Base-by-base conservation (phyloP, 2,113 vertebrate genomes). In the Nibea albiflora region DNA sequence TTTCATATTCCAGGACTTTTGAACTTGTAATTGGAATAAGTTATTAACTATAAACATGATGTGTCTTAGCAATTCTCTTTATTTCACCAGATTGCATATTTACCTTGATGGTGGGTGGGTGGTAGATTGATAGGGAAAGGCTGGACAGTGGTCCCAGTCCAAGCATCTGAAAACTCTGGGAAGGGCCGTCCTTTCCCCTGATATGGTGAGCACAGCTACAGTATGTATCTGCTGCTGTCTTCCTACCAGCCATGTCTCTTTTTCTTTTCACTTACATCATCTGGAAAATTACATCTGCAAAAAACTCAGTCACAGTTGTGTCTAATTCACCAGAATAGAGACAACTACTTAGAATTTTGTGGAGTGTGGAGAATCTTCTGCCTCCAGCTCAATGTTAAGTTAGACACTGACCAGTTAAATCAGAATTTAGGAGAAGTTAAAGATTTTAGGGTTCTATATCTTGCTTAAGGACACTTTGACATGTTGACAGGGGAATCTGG, bases 1-100 rank as follows among this genome's bases (percentile, higher is more conserved):
- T 60, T 68, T 56, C 8, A 78, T 22, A 46, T 58, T 64, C n/a
- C 44, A 46, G 15, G 20, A 62, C 22, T 67, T 16, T 53, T 14
- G 17, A 46, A 24, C 3, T 62, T 54, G 19, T 53, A 22, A 44
- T 60, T 11, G 31, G 12, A 64, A 64, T 47, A 56, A 22, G 19
- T 66, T 16, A 61, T n/a, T 24, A 31, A 22, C 35, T 39, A 8
- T 39, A 39, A 39, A 39, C 1, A 9, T 39, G 44, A 77, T 52
- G 31, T 58, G 46, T 22, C 20, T 57, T 10, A 35, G 26, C 56
- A 50, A 22, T 22, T 53, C 8, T 42, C 11, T 39, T 54, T 20
- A 53, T 2, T 53, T 68, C 19, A n/a, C 10, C 31, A 14, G 11
- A 66, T 17, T 9, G 8, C 28, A 28, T 12, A 20, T 31, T 67